Conservation (phyloP, 53 echinoderm and acorn worm genomes). For the Echinarachnius parma region DNA sequence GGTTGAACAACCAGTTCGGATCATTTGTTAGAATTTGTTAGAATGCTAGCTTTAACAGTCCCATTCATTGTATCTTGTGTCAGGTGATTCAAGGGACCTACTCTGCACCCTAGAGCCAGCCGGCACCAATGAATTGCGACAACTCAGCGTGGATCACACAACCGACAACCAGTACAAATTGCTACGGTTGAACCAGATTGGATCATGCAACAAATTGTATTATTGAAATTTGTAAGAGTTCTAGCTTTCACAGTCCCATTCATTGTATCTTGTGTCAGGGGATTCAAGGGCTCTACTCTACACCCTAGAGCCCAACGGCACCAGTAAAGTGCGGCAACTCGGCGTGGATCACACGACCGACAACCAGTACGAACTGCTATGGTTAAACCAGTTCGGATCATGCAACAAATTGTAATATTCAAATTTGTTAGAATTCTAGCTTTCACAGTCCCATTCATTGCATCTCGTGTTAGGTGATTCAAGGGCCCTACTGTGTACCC, state of each 20-base stretch:
- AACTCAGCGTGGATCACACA: slow-evolving; percentile 92
- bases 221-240: too few species aligned
- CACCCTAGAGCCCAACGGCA: slow-evolving; percentile 58
- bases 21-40: too few species aligned
- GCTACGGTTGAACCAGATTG: slow-evolving; percentile 75
- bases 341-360: slow-evolving; percentile 82
- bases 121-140: slow-evolving; percentile 58
- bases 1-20: slow-evolving; percentile 79
- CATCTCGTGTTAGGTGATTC: slow-evolving; percentile 61
- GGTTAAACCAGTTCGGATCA: slow-evolving; percentile 79
- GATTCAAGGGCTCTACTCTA: slow-evolving; percentile 81
- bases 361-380: slow-evolving; percentile 84
- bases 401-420: too few species aligned
- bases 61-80: background rate
- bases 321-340: slow-evolving; percentile 69
- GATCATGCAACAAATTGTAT: too few species aligned
- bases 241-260: background rate
- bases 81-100: slow-evolving; percentile 84
- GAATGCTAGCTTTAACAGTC: background rate
- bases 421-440: too few species aligned
- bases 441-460: background rate
- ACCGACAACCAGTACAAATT: slow-evolving; percentile 79
- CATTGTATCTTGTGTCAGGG: slow-evolving; percentile 35
- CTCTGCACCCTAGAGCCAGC: slow-evolving; percentile 67
- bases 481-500: slow-evolving; percentile 72